Base-by-base conservation (phyloP, 2,113 vertebrate species). In the Lichenostomus cassidix region DNA sequence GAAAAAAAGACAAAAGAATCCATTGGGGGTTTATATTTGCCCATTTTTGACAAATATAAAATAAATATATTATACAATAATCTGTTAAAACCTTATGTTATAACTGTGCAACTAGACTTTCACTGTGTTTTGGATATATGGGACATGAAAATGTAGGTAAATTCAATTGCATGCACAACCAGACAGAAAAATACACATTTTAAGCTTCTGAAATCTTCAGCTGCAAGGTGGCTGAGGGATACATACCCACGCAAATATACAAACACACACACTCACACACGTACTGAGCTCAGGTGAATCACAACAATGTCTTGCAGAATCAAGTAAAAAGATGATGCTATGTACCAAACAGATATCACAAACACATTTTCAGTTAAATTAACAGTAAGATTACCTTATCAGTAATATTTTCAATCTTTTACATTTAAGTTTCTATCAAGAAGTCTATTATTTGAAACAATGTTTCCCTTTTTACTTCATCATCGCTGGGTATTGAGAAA, bases 301-400 rank as follows among this genome's bases (percentile, higher is more conserved):
- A 24, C 90, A 56, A 23, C 19, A 88, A 46, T 76, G 22, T 94
- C 52, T 89, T 95, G 82, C 83, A 96, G 52, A 96, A 95, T 76
- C 47, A 50, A 76, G 37, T 17, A 44, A 62, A 86, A 81, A 87
- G 5, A 18, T 46, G 9, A 85, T 44, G 22, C 20, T 76, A 4
- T 8, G 5, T 33, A 44, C 68, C 33, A 79, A 84, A 62, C 9
- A 70, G 27, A 41, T 67, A 69, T 15, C 49, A 71, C 9, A 78
- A 74, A 60, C 49, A 44, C 5, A 44, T 64, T 95, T 79, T 73
- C 22, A 31, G 16, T 55, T 81, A 76, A 82, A 91, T 71, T 58
- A 89, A 21, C 23, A 69, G 15, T 39, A 49, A 67, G 28, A 69
- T 62, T 73, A 50, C 8, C 10, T 49, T 27, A 63, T 18, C 10